Percentiles rank a stretch among this genome's conserved stretches.
Conservation (phyloP, 2,888 invertebrate species). For the Cataglyphis albicans region DNA sequence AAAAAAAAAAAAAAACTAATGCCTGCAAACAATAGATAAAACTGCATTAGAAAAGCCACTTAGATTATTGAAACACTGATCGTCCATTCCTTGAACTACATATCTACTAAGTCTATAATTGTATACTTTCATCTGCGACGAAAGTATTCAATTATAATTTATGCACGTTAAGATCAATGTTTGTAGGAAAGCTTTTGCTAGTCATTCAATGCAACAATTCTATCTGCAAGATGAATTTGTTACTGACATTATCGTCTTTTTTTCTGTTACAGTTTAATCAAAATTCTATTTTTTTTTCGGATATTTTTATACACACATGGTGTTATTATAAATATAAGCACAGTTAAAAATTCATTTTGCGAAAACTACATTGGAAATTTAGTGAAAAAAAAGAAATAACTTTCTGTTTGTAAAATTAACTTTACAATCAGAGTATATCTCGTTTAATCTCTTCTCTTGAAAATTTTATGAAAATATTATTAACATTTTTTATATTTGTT, state of each 20-base stretch:
- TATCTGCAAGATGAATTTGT: neutral
- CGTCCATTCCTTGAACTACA: neutral
- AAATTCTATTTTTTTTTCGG: neutral
- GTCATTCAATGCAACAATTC: neutral
- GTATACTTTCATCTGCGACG: neutral
- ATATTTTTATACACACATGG: neutral
- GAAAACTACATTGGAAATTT: neutral
- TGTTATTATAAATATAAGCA: neutral
- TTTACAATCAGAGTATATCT: neutral
- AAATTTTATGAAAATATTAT: neutral
- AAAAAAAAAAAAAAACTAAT: neutral
- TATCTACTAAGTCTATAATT: neutral
- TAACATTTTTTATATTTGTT: neutral
- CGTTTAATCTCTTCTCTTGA: neutral
- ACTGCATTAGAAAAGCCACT: neutral
- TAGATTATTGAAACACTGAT: neutral
- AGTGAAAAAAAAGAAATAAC: neutral
- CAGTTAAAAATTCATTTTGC: neutral
- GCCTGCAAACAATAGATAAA: neutral
- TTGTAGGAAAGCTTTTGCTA: constrained; percentile 1
- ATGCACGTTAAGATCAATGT: neutral
- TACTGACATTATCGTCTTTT: neutral
- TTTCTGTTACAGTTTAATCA: neutral
- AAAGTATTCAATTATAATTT: constrained; percentile 14
- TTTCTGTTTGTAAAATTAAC: neutral